A percentile compares a stretch with the other conserved stretches of the same genome.
These are phyloP conservation scores for Scaptomyza flava DNA, from an alignment of 2,888 invertebrate species.

Conservation along the genomic window DNA sequence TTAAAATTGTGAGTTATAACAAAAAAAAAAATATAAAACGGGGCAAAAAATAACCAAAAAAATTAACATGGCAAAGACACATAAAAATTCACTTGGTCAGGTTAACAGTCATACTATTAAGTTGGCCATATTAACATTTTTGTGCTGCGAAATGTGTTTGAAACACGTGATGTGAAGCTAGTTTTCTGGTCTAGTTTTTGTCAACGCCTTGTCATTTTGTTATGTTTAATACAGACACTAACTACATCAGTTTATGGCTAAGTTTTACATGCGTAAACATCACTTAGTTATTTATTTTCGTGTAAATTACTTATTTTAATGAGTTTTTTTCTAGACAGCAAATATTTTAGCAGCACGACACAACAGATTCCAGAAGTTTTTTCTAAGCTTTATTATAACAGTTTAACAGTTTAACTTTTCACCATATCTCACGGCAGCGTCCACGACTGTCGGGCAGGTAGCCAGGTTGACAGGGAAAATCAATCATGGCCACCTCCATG, in stretches of 20 bases:
- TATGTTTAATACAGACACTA: constrained; percentile 54
- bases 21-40: constrained; percentile 57
- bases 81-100: constrained; percentile 63
- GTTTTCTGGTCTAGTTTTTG: constrained; percentile 29
- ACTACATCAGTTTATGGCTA: constrained; percentile 12
- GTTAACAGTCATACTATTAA: constrained; percentile 6
- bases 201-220: constrained; percentile 63
- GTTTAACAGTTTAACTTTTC: constrained; percentile 1
- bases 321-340: constrained; percentile 57
- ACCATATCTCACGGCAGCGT: constrained; percentile 82
- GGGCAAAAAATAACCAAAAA: constrained; percentile 38
- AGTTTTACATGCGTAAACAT: constrained; percentile 42
- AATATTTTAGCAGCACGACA: constrained; percentile 58
- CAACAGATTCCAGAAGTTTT: constrained; percentile 8
- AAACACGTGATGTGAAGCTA: constrained; percentile 67
- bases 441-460: constrained; percentile 82
- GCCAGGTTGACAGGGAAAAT: constrained; percentile 82
- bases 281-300: constrained; percentile 60
- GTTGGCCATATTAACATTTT: constrained; percentile 39
- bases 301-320: constrained; percentile 66
- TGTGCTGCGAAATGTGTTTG: constrained; percentile 59
- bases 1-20: constrained; percentile 64
- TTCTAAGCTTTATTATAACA: constrained; percentile 28
- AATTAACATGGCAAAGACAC: constrained; percentile 80
- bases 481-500: constrained; percentile 81